A percentile compares a stretch with the other conserved stretches of the same genome.
These are phyloP conservation scores for Elephantulus edwardii DNA, from an alignment of 2,113 vertebrate species.

Conservation along the genomic window DNA sequence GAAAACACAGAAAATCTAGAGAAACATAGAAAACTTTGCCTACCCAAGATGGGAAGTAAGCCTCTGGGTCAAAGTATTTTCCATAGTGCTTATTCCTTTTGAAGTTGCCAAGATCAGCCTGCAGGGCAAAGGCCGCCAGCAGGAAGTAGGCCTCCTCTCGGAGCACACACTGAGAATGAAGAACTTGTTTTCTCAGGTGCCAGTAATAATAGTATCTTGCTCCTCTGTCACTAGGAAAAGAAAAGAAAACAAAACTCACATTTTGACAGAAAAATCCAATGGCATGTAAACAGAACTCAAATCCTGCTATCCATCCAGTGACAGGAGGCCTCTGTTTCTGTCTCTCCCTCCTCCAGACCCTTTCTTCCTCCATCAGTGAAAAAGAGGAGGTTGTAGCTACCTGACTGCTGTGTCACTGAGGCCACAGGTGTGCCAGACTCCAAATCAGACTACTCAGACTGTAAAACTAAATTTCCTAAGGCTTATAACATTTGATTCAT, in stretches of 20 bases:
- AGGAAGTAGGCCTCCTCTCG: slow-evolving; percentile 98
- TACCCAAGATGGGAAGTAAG: slow-evolving; percentile 98
- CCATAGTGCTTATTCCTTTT: slow-evolving; percentile 96
- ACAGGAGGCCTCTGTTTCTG: slow-evolving; percentile 30
- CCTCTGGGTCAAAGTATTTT: slow-evolving; percentile 97
- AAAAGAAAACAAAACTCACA: slow-evolving; percentile 44
- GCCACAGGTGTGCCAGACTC: not conserved
- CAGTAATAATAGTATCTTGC: slow-evolving; percentile 98
- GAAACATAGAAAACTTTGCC: slow-evolving; percentile 41
- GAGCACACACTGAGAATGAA: slow-evolving; percentile 94
- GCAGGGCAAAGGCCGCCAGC: slow-evolving; percentile 96
- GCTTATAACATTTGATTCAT: not conserved
- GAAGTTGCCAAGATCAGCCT: slow-evolving; percentile 98
- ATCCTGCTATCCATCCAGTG: slow-evolving; percentile 32
- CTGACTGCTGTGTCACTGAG: not conserved
- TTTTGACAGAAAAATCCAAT: slow-evolving; percentile 39
- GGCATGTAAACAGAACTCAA: slow-evolving; percentile 55
- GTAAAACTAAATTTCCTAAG: slow-evolving; percentile 1
- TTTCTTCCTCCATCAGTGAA: not conserved
- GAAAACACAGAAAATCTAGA: not conserved
- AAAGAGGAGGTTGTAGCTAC: not conserved
- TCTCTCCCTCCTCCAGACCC: not conserved
- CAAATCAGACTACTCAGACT: not conserved
- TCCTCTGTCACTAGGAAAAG: slow-evolving; percentile 89
- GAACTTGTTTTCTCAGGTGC: slow-evolving; percentile 97